Base-by-base conservation (phyloP, 2,113 vertebrate genomes). In the Lutjanus erythropterus region DNA sequence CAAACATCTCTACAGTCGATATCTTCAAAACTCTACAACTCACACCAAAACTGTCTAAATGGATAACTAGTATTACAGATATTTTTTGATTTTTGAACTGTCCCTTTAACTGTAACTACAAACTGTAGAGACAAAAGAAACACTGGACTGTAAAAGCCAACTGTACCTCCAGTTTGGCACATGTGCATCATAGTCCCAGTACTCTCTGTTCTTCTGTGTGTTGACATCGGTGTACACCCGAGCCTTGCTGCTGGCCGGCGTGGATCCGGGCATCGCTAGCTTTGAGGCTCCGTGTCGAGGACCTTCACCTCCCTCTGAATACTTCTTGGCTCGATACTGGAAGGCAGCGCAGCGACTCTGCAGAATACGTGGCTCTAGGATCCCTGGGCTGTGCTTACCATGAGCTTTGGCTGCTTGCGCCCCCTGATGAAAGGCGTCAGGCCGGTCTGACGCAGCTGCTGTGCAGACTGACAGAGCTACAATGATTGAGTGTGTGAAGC, bases 211-310 rank as follows among this genome's bases (percentile, higher is more conserved):
- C 94, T 97, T 97, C 94, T 97, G 94, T 91, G 96, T 97, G 96
- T 99, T 99, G 92, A 97, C 96, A 85, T 98, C 97, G 92, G 96
- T 96, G 95, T 98, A 99, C 78, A 98, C 97, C 94, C 97, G 96
- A 94, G 97, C 96, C 95, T 97, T 96, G 95, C 97, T 98, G 93
- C 96, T 97, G 90, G 96, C 96, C 91, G 92, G 89, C 35, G 96
- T 96, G 90, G 97, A 96, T 93, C 97, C 97, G 92, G 97, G 97
- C 97, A 98, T 98, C 89, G 96, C 97, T 95, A 91, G 94, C 91
- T 90, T 87, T 79, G 92, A 87, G 90, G 86, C 85, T 81, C 80
- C 61, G 87, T 74, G 89, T 83, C 84, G 86, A 74, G 86, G 88
- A 84, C 84, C 90, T 70, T 87, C 88, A 76, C 88, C 88, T 89